Evolutionary conservation across 2,113 vertebrate genomes (phyloP).

Genomic region (Laterallus jamaicensis): DNA sequence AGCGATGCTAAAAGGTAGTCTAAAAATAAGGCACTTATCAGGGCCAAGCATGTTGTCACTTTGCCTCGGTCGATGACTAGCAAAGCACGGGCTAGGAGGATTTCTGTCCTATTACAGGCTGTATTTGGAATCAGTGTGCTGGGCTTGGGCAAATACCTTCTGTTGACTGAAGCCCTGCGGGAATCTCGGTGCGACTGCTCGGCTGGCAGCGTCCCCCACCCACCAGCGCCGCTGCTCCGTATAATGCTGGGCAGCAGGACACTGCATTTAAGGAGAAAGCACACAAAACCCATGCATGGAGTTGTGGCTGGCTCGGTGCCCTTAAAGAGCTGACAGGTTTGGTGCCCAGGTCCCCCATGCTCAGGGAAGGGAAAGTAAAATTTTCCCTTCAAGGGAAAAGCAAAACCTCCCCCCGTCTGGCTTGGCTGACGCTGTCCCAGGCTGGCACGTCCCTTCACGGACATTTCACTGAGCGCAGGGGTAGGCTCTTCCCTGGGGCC

Average conservation of each 20-base stretch:
- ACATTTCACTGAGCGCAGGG: background rate
- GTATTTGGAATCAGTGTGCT: conserved; percentile 1
- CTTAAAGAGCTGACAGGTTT: background rate
- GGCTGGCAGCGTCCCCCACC: background rate
- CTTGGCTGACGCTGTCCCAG: background rate
- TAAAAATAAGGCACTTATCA: conserved; percentile 38
- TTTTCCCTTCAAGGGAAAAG: background rate
- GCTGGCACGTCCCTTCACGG: background rate
- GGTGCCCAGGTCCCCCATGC: background rate
- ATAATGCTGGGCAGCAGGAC: background rate
- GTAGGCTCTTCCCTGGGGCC: background rate
- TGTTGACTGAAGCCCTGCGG: background rate
- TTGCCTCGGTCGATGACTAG: background rate
- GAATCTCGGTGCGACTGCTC: accelerated
- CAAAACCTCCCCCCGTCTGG: background rate
- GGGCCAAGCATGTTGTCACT: background rate
- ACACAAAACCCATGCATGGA: accelerated
- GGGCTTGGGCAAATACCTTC: background rate
- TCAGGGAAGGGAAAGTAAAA: background rate
- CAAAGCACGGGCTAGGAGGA: background rate
- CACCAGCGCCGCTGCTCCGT: accelerated
- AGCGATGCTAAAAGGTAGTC: background rate
- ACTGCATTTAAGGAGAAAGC: background rate
- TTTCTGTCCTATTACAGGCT: background rate
- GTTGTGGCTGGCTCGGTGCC: background rate